phyloP scores from a whole-genome alignment of 2,888 invertebrate species.

The Sepioteuthis lessoniana region DNA sequence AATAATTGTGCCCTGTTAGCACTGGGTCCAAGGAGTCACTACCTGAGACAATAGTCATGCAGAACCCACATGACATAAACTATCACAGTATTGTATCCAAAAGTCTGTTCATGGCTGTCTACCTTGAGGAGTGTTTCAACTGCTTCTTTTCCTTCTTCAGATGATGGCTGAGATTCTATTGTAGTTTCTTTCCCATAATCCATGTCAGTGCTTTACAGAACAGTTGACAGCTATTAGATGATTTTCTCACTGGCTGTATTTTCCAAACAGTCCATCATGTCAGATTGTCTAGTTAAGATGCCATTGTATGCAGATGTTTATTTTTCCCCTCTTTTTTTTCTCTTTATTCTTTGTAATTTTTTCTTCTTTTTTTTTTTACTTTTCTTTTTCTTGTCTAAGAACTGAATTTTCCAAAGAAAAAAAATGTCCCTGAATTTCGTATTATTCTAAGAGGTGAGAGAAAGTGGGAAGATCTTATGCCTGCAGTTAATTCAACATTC shows the following conservation, averaged over 20 bases:
- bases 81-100: neutral
- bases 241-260: conserved; percentile 6
- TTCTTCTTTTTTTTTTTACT: neutral
- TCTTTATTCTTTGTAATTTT: neutral
- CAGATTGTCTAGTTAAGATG: conserved; percentile 23
- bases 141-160: conserved; percentile 8
- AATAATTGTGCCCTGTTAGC: neutral
- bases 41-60: conserved; percentile 33
- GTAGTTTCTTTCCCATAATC: conserved; percentile 13
- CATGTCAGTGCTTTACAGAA: neutral
- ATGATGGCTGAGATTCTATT: neutral
- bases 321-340: neutral
- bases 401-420: neutral
- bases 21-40: neutral
- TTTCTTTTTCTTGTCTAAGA: neutral
- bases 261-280: neutral
- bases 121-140: conserved; percentile 16
- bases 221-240: conserved; percentile 13
- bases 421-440: neutral
- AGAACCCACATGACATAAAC: neutral
- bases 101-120: neutral
- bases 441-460: neutral
- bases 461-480: neutral
- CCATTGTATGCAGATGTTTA: neutral
- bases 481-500: neutral